Conservation (phyloP, 2,113 vertebrate genomes). For the Nothoprocta perdicaria region DNA sequence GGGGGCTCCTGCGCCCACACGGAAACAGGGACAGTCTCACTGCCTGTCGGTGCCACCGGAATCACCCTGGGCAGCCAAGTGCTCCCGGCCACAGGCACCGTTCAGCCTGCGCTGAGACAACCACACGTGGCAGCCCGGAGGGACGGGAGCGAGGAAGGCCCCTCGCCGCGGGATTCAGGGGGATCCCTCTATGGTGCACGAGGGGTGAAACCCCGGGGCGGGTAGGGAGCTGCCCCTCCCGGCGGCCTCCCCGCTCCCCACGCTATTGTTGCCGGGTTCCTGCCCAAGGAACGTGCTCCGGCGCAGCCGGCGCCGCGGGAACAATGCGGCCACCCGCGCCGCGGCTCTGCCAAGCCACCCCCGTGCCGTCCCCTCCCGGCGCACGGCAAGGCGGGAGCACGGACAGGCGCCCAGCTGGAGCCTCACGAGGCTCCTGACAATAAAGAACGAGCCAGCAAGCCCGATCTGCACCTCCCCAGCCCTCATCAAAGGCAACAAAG, state of each 20-base stretch:
- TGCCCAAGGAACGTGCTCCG: not conserved
- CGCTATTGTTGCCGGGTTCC: not conserved
- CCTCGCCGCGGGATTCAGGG: not conserved
- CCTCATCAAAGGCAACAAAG: constrained; percentile 38
- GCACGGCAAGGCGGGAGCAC: not conserved
- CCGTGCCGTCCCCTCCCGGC: not conserved
- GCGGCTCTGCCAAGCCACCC: not conserved
- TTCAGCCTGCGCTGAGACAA: not conserved
- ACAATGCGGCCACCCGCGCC: constrained; percentile 10
- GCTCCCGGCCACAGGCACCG: not conserved
- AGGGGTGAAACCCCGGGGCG: not conserved
- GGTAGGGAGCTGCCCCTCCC: not conserved
- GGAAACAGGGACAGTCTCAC: not conserved
- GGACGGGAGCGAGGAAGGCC: not conserved
- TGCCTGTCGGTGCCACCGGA: not conserved
- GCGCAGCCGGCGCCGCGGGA: rapidly evolving
- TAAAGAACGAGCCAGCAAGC: not conserved
- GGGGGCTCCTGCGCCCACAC: rapidly evolving
- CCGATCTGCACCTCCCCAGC: not conserved
- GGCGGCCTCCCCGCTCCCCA: no score
- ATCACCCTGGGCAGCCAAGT: not conserved
- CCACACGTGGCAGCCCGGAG: not conserved
- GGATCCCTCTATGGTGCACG: not conserved
- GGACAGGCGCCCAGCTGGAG: not conserved
- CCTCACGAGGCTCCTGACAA: not conserved